phyloP scores from a whole-genome alignment of 2,113 vertebrate species.

The Pandion haliaetus region DNA sequence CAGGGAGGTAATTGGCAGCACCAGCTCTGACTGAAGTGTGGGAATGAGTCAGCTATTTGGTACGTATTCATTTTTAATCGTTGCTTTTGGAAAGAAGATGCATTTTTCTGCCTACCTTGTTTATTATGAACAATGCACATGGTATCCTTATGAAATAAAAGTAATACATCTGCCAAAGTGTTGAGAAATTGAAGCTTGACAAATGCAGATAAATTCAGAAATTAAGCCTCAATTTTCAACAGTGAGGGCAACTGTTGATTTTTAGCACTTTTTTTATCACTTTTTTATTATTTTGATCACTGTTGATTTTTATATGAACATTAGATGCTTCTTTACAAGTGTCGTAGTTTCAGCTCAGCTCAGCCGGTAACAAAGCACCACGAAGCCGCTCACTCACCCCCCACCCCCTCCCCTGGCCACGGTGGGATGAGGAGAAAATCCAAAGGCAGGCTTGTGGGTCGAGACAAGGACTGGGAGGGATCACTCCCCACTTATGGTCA shows the following conservation, averaged over 20 bases:
- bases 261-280: too few species aligned
- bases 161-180: constrained; percentile 14
- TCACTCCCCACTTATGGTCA: too few species aligned
- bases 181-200: constrained; percentile 20
- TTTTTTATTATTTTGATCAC: too few species aligned
- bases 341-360: too few species aligned
- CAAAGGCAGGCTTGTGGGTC: too few species aligned
- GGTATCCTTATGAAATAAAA: constrained; percentile 16
- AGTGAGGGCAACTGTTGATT: constrained; percentile 27
- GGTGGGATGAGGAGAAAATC: too few species aligned
- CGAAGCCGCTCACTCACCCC: too few species aligned
- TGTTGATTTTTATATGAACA: constrained; percentile 44
- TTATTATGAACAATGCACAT: background rate
- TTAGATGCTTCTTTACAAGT: constrained; percentile 37
- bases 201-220: constrained; percentile 51
- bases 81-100: constrained; percentile 13
- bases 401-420: too few species aligned
- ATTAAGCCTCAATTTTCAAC: constrained; percentile 6
- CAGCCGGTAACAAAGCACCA: too few species aligned
- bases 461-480: too few species aligned
- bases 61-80: background rate
- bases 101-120: constrained; percentile 28
- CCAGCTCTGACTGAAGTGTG: background rate
- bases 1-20: background rate
- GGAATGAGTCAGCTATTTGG: constrained; percentile 1